Conservation (phyloP, 2,797 vertebrate genomes). For the Scolopax rusticola region DNA sequence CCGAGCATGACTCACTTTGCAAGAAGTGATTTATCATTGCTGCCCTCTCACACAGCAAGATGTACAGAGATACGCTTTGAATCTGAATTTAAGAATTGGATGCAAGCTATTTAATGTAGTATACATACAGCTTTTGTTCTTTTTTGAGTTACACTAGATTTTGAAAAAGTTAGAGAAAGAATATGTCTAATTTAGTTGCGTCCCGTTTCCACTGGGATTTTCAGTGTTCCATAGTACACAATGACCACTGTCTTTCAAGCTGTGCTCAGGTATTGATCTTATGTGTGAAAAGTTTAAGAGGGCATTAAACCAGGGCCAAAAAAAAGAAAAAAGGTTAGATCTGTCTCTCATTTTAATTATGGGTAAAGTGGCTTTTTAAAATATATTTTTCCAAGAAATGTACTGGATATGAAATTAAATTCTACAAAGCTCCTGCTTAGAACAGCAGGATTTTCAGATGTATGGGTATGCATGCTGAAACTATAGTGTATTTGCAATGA, state of each 20-base stretch:
- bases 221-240: not conserved
- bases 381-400: not conserved
- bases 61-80: not conserved
- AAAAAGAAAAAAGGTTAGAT: not conserved
- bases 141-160: not conserved
- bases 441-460: not conserved
- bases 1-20: not conserved
- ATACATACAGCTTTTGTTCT: not conserved
- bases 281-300: slow-evolving; percentile 18
- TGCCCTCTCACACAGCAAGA: not conserved
- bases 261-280: slow-evolving; percentile 38
- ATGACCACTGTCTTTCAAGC: slow-evolving; percentile 22
- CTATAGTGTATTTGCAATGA: slow-evolving; percentile 10
- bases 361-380: not conserved
- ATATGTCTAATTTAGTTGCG: not conserved
- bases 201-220: not conserved
- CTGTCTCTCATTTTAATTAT: slow-evolving; percentile 36
- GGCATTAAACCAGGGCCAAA: not conserved
- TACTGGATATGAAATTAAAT: not conserved
- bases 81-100: not conserved
- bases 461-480: not conserved
- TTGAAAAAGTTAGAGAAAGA: not conserved
- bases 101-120: not conserved
- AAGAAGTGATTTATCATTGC: not conserved
- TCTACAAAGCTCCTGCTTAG: not conserved